These are phyloP conservation scores for Hyposoter dolosus DNA, from an alignment of 2,888 invertebrate genomes.

Conservation along the genomic window DNA sequence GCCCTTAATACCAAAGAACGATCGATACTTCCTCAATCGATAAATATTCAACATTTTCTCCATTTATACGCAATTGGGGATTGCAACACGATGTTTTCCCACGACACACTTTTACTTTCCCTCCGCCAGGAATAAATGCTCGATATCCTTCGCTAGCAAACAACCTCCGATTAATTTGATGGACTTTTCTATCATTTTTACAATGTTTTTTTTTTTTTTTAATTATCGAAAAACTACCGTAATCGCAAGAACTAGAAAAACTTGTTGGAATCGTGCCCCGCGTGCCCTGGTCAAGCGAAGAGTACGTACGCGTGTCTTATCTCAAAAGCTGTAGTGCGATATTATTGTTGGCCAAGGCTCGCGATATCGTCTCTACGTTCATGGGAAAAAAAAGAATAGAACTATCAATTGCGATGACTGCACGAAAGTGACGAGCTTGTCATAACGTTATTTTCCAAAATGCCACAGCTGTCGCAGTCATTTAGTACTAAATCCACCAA, in stretches of 20 bases:
- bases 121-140: background rate
- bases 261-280: conserved; percentile 8
- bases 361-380: conserved; percentile 27
- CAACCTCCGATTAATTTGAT: conserved; percentile 12
- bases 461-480: background rate
- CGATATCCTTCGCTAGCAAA: conserved; percentile 9
- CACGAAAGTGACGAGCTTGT: background rate
- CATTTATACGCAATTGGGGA: background rate
- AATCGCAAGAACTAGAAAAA: background rate
- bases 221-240: conserved; percentile 1
- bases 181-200: background rate
- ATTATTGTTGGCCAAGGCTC: conserved; percentile 28
- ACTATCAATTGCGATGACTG: conserved; percentile 4
- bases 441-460: background rate
- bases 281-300: conserved; percentile 10
- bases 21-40: background rate
- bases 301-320: conserved; percentile 34
- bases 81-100: conserved; percentile 18
- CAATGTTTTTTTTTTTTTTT: no score
- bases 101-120: conserved; percentile 59
- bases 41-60: background rate
- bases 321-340: conserved; percentile 33
- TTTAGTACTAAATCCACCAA: background rate
- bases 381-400: background rate
- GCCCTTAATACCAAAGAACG: background rate